Evolutionary conservation across 2,888 invertebrate species (phyloP).

Genomic region (Athalia cordata): DNA sequence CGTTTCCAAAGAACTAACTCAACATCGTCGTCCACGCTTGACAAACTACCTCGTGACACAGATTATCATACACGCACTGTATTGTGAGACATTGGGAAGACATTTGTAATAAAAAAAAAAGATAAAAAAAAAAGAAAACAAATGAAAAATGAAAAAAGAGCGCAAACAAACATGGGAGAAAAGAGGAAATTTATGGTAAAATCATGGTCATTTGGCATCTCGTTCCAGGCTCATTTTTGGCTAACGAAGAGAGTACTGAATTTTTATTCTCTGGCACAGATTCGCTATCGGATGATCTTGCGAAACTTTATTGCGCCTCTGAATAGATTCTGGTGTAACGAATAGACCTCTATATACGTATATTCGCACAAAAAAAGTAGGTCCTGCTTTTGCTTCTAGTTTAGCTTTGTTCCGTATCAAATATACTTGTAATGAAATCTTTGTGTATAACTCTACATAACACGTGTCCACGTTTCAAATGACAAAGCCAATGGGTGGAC

Average conservation of each 20-base stretch:
- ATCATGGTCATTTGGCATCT: not conserved
- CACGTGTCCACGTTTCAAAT: not conserved
- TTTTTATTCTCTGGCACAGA: constrained; percentile 24
- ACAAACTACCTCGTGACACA: constrained; percentile 32
- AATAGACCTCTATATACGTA: not conserved
- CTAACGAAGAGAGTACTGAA: constrained; percentile 2
- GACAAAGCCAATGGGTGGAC: not conserved
- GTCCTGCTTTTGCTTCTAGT: not conserved
- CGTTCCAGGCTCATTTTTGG: constrained; percentile 8
- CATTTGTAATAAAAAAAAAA: not conserved
- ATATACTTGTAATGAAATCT: not conserved
- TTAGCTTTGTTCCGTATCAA: no score
- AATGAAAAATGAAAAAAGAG: not conserved
- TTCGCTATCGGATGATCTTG: constrained; percentile 23
- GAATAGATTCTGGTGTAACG: not conserved
- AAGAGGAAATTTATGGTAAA: no score
- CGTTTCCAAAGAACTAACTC: not conserved
- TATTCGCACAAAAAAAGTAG: constrained; percentile 9
- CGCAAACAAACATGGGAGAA: not conserved
- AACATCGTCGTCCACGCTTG: not conserved
- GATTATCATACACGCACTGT: not conserved
- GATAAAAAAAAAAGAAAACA: not conserved
- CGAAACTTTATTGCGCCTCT: constrained; percentile 20
- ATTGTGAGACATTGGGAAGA: not conserved
- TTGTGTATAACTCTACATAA: not conserved